Conservation (phyloP, 2,113 vertebrate genomes). For the Pygoscelis antarcticus region DNA sequence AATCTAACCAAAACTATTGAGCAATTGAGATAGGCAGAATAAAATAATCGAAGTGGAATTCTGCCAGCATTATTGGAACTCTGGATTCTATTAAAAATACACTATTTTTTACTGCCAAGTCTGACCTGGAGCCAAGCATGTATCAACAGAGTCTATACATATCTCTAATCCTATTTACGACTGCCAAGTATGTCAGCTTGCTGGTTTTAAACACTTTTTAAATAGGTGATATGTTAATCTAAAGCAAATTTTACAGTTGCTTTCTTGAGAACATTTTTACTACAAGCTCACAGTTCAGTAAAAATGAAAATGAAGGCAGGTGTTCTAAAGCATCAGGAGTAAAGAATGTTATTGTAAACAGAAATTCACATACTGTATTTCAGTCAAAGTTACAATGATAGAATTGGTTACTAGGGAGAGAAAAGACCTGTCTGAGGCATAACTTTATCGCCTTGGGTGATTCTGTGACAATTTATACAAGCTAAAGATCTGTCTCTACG, state of each 20-base stretch:
- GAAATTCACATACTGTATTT: neutral
- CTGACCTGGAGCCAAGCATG: neutral
- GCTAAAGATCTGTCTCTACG: neutral
- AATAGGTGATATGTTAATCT: neutral
- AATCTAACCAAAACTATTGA: neutral
- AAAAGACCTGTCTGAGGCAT: neutral
- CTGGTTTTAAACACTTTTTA: neutral
- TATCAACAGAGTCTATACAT: neutral
- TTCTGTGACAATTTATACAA: neutral
- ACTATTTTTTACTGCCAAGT: neutral
- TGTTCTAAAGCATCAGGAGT: neutral
- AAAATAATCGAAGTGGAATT: neutral
- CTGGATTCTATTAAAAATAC: neutral
- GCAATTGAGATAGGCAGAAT: neutral
- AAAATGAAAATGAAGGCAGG: neutral
- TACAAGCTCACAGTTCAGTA: neutral
- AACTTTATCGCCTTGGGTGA: neutral
- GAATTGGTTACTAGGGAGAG: neutral
- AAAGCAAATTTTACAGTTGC: neutral
- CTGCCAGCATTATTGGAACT: neutral
- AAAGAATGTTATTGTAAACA: neutral
- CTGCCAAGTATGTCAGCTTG: neutral
- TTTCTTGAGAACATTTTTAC: neutral
- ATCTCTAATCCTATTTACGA: neutral
- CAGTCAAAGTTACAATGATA: neutral